Conservation (phyloP, 2,797 vertebrate species). For the Chelidonichthys spinosus region DNA sequence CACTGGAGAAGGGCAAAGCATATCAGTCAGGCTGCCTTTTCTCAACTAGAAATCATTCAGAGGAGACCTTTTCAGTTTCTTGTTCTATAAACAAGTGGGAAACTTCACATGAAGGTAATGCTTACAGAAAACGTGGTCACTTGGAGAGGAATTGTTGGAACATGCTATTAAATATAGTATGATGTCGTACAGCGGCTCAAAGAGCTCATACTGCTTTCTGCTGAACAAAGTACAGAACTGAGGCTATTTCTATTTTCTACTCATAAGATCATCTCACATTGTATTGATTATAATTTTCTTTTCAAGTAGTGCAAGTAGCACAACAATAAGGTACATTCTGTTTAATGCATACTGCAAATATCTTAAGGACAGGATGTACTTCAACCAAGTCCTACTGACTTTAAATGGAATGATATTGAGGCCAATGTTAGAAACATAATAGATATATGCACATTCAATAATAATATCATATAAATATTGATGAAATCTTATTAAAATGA, state of each 20-base stretch:
- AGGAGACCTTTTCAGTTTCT: conserved; percentile 9
- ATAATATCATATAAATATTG: neutral
- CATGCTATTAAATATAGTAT: conserved; percentile 3
- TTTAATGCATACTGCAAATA: neutral
- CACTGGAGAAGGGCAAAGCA: conserved; percentile 74
- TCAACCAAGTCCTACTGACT: neutral
- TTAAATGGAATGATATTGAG: neutral
- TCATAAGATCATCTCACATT: conserved; percentile 4
- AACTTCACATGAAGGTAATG: neutral
- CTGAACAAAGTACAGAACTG: neutral
- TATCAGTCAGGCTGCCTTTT: conserved; percentile 3
- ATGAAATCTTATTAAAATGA: neutral
- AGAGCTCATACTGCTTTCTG: conserved; percentile 18
- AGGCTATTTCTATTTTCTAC: neutral
- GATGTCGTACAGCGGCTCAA: conserved; percentile 13
- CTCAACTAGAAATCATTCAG: conserved; percentile 2
- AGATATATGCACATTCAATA: conserved; percentile 1
- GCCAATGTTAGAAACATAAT: neutral
- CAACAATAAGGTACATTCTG: too few relatives aligned
- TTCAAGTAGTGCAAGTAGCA: conserved; percentile 3
- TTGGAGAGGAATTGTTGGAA: neutral
- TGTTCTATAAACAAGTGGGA: conserved; percentile 4
- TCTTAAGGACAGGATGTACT: neutral
- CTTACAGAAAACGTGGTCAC: neutral
- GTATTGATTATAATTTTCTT: neutral